These are phyloP conservation scores for Xestia c-nigrum DNA, from an alignment of 2,888 invertebrate species.

Conservation along the genomic window DNA sequence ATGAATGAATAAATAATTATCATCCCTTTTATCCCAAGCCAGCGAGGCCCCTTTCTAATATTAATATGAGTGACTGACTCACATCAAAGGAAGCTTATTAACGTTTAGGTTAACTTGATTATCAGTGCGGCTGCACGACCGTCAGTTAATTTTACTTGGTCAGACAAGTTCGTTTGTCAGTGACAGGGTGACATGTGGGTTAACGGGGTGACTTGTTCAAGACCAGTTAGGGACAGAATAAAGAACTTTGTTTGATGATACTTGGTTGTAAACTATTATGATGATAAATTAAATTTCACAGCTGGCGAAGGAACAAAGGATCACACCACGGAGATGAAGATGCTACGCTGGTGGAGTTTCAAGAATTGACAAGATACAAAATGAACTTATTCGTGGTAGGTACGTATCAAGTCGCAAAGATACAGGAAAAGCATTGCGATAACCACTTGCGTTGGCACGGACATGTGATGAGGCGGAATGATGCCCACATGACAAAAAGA, in stretches of 20 bases:
- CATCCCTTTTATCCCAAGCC: conserved; percentile 6
- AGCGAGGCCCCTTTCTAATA: conserved; percentile 29
- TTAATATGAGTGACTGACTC: conserved; percentile 34
- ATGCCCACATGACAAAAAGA: no score
- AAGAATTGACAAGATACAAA: no score
- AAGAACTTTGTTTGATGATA: background rate
- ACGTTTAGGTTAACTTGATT: conserved; percentile 42
- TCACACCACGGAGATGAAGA: no score
- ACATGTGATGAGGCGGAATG: no score
- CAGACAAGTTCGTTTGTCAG: conserved; percentile 16
- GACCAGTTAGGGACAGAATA: background rate
- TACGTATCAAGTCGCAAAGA: no score
- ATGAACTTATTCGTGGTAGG: no score
- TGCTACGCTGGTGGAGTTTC: no score
- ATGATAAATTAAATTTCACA: background rate
- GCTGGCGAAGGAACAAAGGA: background rate
- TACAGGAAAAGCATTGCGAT: no score
- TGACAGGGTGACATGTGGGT: conserved; percentile 8
- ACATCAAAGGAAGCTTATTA: conserved; percentile 52
- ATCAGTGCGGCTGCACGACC: conserved; percentile 28
- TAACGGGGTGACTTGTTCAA: background rate
- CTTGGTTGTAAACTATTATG: background rate
- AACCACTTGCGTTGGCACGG: no score
- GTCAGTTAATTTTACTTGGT: conserved; percentile 48
- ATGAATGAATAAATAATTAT: conserved; percentile 11